A percentile compares a stretch with the other conserved stretches of the same genome.
phyloP scores from a whole-genome alignment of 2,113 vertebrate species.

The Candoia aspera region DNA sequence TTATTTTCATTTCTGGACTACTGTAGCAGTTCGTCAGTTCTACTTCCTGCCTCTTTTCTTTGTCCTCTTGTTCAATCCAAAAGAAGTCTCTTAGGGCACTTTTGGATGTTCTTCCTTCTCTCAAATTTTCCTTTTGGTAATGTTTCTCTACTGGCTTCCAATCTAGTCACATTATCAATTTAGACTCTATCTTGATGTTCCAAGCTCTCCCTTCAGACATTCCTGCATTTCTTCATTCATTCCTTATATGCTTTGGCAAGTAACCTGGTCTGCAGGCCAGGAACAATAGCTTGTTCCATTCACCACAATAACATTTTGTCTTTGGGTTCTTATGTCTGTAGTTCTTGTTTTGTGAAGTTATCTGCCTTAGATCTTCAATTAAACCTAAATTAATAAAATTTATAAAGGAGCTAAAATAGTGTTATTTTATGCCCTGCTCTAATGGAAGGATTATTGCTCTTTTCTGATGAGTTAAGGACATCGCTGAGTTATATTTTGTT shows the following conservation, averaged over 20 bases:
- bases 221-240: neutral
- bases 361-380: neutral
- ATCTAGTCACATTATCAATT: neutral
- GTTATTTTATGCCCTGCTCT: neutral
- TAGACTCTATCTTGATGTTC: too few species aligned
- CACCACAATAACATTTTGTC: neutral
- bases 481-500: neutral
- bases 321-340: neutral
- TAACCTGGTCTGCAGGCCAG: neutral
- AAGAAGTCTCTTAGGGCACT: neutral
- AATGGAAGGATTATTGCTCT: neutral
- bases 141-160: neutral
- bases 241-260: neutral
- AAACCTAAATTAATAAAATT: neutral
- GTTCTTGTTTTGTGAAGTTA: neutral
- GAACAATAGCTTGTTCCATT: neutral
- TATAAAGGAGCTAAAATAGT: neutral
- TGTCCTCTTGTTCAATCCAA: neutral
- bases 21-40: neutral
- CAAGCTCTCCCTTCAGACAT: neutral
- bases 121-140: neutral
- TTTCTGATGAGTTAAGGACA: neutral
- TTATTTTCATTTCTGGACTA: neutral
- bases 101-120: neutral
- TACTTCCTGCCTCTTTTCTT: neutral